Evolutionary conservation across 2,888 invertebrate species (phyloP), one percentile per base, ranked within the genome.

Genomic region (Sialis lutaria): DNA sequence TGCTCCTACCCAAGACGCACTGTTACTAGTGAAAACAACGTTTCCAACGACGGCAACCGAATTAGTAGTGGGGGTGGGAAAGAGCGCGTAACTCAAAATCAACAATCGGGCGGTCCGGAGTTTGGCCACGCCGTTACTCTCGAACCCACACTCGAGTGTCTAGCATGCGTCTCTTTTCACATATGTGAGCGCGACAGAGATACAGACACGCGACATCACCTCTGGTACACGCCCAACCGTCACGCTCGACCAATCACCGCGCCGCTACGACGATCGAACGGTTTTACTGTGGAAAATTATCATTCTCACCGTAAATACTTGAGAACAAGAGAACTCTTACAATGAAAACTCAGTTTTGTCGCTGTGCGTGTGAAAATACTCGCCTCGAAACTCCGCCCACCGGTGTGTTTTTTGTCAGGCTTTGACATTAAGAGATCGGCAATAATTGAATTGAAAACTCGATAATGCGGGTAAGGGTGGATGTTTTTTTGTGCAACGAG

Each of bases 21-120:
- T 65, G 65, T 65, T 65, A 67, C 66, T 65, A 67, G 60, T 64
- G 66, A 68, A 68, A 68, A 69, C 68, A 68, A 13, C 30, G n/a
- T 31, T 33, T 12, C 40, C 33, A 13, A 30, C 35, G 35, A 35
- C 68, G 67, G 62, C 67, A 67, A 65, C 65, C 67, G 67, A 70
- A 67, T 58, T 58, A 57, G 60, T 47, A 40, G 49, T 50, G 52
- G 53, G 12, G 34, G 37, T 37, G 37, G n/a, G 37, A 12, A n/a
- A 37, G 12, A 37, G 37, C 37, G 12, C 37, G 8, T n/a, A 9
- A 43, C 44, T 40, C 33, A 40, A 32, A 46, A 42, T 52, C 54
- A 53, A 31, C 32, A 31, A 52, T 22, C 22, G 22, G 51, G 53
- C 50, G 54, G 51, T 47, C 48, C 48, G 40, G 40, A 50, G 49